Evolutionary conservation across 2,113 vertebrate genomes (phyloP).

Genomic region (Megalops atlanticus): DNA sequence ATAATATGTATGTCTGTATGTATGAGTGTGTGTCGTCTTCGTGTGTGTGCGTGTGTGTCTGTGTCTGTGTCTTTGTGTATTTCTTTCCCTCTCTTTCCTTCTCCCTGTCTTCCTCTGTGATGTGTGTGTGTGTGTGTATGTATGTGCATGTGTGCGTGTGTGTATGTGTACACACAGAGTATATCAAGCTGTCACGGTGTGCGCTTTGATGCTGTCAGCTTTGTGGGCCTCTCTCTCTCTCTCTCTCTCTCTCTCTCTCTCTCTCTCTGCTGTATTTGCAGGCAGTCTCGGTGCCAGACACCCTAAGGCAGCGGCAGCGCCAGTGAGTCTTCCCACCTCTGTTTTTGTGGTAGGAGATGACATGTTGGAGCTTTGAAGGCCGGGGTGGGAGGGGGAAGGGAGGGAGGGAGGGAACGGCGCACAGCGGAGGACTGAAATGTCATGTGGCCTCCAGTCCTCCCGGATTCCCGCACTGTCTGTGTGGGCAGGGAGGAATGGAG

Average conservation of each 20-base stretch:
- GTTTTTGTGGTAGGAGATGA: conserved; percentile 84
- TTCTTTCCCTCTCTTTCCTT: conserved; percentile 42
- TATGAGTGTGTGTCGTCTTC: too few relatives aligned
- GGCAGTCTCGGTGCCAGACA: conserved; percentile 81
- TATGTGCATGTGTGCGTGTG: not conserved
- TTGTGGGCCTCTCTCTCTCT: conserved; percentile 47
- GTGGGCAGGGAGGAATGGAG: conserved; percentile 76
- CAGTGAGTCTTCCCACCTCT: conserved; percentile 85
- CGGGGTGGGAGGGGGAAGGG: conserved; percentile 66
- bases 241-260: conserved; percentile 51
- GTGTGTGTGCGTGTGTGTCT: conserved; percentile 7
- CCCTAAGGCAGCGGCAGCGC: conserved; percentile 82
- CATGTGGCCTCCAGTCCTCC: conserved; percentile 77
- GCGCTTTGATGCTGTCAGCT: conserved; percentile 65
- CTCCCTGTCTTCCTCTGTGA: conserved; percentile 27
- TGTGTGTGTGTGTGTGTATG: conserved; percentile 29
- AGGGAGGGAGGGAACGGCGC: conserved; percentile 70
- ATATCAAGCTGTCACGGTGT: conserved; percentile 21
- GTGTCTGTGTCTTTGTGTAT: conserved; percentile 20
- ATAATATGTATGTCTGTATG: not conserved
- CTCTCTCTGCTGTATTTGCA: conserved; percentile 75
- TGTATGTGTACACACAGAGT: not conserved
- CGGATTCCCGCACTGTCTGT: conserved; percentile 70
- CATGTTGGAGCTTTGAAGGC: conserved; percentile 82
- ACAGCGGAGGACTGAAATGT: conserved; percentile 67